Conservation (phyloP, 2,797 vertebrate species). For the Harpagifer antarcticus region DNA sequence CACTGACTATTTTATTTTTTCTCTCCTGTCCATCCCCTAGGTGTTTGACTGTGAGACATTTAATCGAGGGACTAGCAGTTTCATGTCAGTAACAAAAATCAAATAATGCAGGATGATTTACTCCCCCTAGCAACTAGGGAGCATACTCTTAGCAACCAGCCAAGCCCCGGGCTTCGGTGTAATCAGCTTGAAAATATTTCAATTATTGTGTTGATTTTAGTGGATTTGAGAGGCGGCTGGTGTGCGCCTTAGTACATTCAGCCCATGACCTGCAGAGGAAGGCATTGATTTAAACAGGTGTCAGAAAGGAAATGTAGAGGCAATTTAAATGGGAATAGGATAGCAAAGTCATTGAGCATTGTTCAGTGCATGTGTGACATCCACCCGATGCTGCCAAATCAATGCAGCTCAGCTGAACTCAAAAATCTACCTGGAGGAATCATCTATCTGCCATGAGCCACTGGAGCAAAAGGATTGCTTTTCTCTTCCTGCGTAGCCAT, state of each 20-base stretch:
- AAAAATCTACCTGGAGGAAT: conserved; percentile 97
- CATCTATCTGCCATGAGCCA: conserved; percentile 91
- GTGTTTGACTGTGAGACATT: conserved; percentile 99
- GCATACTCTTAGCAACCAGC: conserved; percentile 99
- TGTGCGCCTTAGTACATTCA: conserved; percentile 96
- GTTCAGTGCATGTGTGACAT: conserved; percentile 96
- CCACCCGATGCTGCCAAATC: conserved; percentile 94
- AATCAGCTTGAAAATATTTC: conserved; percentile 99
- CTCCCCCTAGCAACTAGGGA: conserved; percentile 99
- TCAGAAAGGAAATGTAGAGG: conserved; percentile 98
- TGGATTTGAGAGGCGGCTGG: conserved; percentile 99
- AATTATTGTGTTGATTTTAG: conserved; percentile 99
- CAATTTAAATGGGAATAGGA: conserved; percentile 99
- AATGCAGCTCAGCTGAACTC: conserved; percentile 95
- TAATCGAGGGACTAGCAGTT: conserved; percentile 99
- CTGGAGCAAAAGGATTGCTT: conserved; percentile 86
- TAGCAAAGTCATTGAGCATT: conserved; percentile 91
- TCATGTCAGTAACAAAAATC: conserved; percentile 99
- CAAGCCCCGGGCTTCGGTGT: conserved; percentile 98
- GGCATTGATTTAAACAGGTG: conserved; percentile 99
- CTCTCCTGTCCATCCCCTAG: conserved; percentile 96
- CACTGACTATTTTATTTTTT: conserved; percentile 94
- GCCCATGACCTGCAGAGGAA: conserved; percentile 99
- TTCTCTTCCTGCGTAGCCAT: conserved; percentile 49
- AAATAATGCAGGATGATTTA: conserved; percentile 99